Evolutionary conservation across 2,113 vertebrate genomes (phyloP).

Genomic region (Leptobrachium leishanense): DNA sequence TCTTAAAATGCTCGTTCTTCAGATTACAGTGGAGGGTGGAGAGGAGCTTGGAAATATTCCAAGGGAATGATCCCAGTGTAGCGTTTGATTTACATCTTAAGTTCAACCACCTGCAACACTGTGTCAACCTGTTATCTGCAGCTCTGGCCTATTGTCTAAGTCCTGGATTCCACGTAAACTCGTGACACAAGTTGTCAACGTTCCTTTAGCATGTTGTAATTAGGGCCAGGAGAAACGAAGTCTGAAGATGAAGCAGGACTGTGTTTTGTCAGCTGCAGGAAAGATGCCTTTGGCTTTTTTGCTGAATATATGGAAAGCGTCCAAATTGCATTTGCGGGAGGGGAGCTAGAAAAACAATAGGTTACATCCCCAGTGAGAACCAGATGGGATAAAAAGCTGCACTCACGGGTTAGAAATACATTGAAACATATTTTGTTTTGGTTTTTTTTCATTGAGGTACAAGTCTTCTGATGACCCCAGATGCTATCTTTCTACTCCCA

Average conservation of each 20-base stretch:
- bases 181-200: slow-evolving; percentile 19
- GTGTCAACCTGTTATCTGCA: slow-evolving; percentile 16
- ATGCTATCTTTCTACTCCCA: too few relatives aligned
- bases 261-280: slow-evolving; percentile 45
- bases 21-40: background rate
- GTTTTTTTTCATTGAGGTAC: too few relatives aligned
- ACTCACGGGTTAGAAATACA: slow-evolving; percentile 14
- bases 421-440: slow-evolving; percentile 29
- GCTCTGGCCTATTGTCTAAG: slow-evolving; percentile 6
- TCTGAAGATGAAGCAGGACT: slow-evolving; percentile 8
- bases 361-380: slow-evolving; percentile 11
- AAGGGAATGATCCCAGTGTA: background rate
- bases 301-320: slow-evolving; percentile 34
- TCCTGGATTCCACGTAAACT: slow-evolving; percentile 18
- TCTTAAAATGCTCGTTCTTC: background rate
- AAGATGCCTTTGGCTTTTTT: slow-evolving; percentile 28
- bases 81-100: slow-evolving; percentile 28
- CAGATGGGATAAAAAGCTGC: slow-evolving; percentile 37
- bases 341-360: slow-evolving; percentile 21
- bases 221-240: slow-evolving; percentile 3
- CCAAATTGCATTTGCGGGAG: background rate
- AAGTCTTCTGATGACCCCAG: too few relatives aligned
- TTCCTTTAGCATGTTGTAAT: background rate
- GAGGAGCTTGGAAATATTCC: slow-evolving; percentile 2
- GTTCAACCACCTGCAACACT: slow-evolving; percentile 6